Percentiles rank a stretch among this genome's conserved stretches.
phyloP scores from a whole-genome alignment of 1,140 invertebrate species.

The Goniozus legneri region DNA sequence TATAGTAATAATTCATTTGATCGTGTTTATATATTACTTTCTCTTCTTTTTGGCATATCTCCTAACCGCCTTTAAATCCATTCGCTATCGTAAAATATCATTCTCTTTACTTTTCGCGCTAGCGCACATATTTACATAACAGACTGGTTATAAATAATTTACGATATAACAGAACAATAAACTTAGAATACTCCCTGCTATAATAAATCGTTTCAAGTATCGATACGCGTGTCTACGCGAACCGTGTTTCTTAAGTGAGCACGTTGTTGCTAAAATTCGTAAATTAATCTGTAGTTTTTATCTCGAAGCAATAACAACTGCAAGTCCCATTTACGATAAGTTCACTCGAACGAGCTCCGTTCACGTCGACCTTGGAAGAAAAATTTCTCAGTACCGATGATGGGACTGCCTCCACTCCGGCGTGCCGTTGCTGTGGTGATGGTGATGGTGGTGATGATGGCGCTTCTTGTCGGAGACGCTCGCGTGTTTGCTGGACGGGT shows the following conservation, averaged over 20 bases:
- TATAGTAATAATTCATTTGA: conserved; percentile 12
- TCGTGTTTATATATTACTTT: conserved; percentile 38
- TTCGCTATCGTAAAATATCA: conserved; percentile 7
- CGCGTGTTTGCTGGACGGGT: conserved; percentile 53
- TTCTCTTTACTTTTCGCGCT: conserved; percentile 6
- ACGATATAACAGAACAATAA: conserved; percentile 26
- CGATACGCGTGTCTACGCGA: too few species aligned
- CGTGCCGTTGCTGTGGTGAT: conserved; percentile 56
- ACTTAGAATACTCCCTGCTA: conserved; percentile 11
- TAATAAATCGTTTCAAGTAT: too few species aligned
- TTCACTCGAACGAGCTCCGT: too few species aligned
- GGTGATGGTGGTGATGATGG: conserved; percentile 78
- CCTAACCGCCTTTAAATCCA: conserved; percentile 36
- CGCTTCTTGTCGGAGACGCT: conserved; percentile 65
- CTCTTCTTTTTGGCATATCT: conserved; percentile 51
- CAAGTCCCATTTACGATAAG: too few species aligned
- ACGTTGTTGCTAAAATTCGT: too few species aligned
- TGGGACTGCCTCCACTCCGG: conserved; percentile 47
- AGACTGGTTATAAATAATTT: conserved; percentile 33
- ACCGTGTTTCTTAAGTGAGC: too few species aligned
- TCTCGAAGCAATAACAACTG: too few species aligned
- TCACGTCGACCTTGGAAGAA: neutral
- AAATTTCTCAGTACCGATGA: conserved; percentile 47
- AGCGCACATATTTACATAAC: conserved; percentile 28
- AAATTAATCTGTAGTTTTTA: too few species aligned